Evolutionary conservation across 1,140 invertebrate genomes (phyloP), one percentile per base, ranked within the genome.

Genomic region (Sycophila sp.): DNA sequence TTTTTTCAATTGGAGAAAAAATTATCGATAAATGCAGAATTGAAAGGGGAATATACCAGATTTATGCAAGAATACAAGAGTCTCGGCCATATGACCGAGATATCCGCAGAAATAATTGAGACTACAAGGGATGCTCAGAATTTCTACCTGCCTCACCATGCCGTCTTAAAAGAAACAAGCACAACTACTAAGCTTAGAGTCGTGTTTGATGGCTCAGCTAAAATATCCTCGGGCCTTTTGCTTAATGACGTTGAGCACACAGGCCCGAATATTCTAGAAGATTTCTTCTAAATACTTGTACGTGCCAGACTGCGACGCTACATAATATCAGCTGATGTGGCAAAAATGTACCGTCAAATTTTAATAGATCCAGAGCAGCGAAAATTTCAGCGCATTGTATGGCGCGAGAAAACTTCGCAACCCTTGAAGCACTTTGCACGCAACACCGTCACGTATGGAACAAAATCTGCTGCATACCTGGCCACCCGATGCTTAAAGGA

Each of bases 71-170:
- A 40, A 40, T 40, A 40, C n/a, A 11, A 40, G 49, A 11, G 56
- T 3, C 42, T 86, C 3, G 78, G 78, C 32, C 83, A 85, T 71
- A 83, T 86, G 51, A 81, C 67, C 68, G 19, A 34, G 47, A n/a
- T n/a, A n/a, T n/a, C n/a, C n/a, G n/a, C n/a, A n/a, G n/a, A n/a
- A n/a, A n/a, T n/a, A n/a, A n/a, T n/a, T n/a, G n/a, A n/a, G n/a
- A n/a, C n/a, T n/a, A n/a, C n/a, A n/a, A n/a, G n/a, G n/a, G n/a
- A n/a, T n/a, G n/a, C n/a, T n/a, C n/a, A n/a, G n/a, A n/a, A n/a
- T n/a, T n/a, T n/a, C 11, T 68, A 58, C 73, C 56, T 87, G 5
- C 83, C 86, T 3, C 86, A 88, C 74, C 85, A 86, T 58, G 69
- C 73, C 2, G 81, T 87, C 0, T 34, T 84, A 7, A 77, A 78